Base-by-base conservation (phyloP, 1,140 invertebrate genomes). In the Plectus sambesii region DNA sequence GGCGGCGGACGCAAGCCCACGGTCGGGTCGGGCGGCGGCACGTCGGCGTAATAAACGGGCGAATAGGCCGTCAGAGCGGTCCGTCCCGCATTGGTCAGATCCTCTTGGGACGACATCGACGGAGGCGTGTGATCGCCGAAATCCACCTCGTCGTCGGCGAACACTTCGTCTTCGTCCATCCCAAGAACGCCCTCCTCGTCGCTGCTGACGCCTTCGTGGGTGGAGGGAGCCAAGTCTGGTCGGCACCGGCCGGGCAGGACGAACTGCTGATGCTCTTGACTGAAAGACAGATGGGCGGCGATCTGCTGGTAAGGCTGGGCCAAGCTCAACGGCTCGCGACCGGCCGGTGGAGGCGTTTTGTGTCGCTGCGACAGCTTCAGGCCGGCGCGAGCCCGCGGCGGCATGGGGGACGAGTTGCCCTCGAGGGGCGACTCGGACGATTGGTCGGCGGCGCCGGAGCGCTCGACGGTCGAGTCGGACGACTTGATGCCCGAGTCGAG, bases 241-340 rank as follows among this genome's bases (percentile, higher is more conserved):
- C 42, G 20, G 6, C 27, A 26, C 6, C 8, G 42, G 20, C 35
- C 35, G 8, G 36, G 61, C 24, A 69, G 71, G 22, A 30, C 22
- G 26, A 22, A 23, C 19, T 15, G 9, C 8, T 19, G 37, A 26
- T 47, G 8, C 20, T 12, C 48, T 3, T 51, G 15, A 4, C 29
- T 26, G 24, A n/a, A 29, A 6, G 15, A 12, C 8, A 47, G 24
- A 26, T 30, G 24, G 12, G 47, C 43, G 8, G 44, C 9, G 5
- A 50, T 30, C 20, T 20, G 35, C 24, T 50, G 48, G 24, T 6
- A 26, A 8, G 30, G 4, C 36, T 43, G 53, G 49, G 17, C 57
- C 37, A 17, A 47, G 48, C 36, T 49, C 17, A 33, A 33, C 12
- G 12, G 12, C 17, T 33, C 12, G 17, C 30, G n/a, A n/a, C n/a